Evolutionary conservation across 2,797 vertebrate genomes (phyloP), one percentile per base, ranked within the genome.

Genomic region (Morus bassanus): DNA sequence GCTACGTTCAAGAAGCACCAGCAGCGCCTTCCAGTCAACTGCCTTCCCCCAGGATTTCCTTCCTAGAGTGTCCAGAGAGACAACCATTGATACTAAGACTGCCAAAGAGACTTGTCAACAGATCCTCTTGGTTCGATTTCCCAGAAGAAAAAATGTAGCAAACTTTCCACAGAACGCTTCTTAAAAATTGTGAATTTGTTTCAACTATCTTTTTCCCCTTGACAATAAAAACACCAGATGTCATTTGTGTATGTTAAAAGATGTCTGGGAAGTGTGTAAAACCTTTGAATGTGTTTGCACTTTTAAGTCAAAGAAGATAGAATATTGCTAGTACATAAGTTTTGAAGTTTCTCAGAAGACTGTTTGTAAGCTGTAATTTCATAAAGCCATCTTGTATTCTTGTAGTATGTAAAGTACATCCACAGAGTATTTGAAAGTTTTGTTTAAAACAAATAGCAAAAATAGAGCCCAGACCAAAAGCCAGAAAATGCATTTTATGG

Each of bases 21-120:
- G 84, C 82, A 93, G 92, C 82, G 4, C 73, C 94, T 88, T 87
- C 96, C 54, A 83, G 79, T 69, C 95, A 82, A 16, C 85, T 97
- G 75, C 92, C 95, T 74, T 96, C 93, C 61, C 84, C 96, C 63
- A 95, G 80, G 94, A 91, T 79, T 80, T 95, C 96, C 41, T 90
- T 97, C 51, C 63, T 92, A 59, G 96, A 96, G 43, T 39, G 61
- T 86, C 85, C 95, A 80, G 95, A 97, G 89, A 95, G 95, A 89
- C 95, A 63, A 25, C 93, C 91, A 19, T 74, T 93, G 63, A 85
- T 97, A 78, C 79, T 97, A 84, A 96, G 95, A 89, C 94, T 98
- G 87, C 97, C 97, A 96, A 98, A 98, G 96, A 95, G 80, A 85
- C 91, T 98, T 88, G 76, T 96, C 67, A 95, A 67, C 85, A 91